Evolutionary conservation across 1,140 invertebrate species (phyloP), one percentile per base, ranked within the genome.

Genomic region (Diplogasteroides magnus): DNA sequence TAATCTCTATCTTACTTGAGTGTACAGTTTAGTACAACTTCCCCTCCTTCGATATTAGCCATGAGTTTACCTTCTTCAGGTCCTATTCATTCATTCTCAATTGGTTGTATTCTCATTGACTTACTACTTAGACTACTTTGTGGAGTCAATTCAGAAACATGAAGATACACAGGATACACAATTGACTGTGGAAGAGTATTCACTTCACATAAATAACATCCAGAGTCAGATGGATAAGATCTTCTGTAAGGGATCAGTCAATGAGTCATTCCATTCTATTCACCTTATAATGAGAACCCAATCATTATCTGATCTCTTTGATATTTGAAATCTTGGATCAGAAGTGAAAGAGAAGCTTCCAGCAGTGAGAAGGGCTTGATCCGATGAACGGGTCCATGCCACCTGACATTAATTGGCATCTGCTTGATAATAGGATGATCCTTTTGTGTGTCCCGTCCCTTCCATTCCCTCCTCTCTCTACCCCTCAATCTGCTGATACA

Each of bases 211-310:
- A 74, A 29, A 60, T 74, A 74, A 27, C 73, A 74, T 6, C 73
- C 73, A 14, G 70, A 60, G 31, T 74, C 72, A 13, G 31, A 37
- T 0, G 55, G 28, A 15, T 74, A 67, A 1, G 71, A 59, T 19
- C 72, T 23, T 56, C 73, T 74, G 70, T 29, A 74, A 65, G 11
- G 31, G 26, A 31, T 25, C 2, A 28, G 23, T 13, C 13, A 28
- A 26, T 2, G 19, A 6, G 19, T 27, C 14, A 27, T 28, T 26
- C 61, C 61, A 63, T 3, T 60, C 27, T 28, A 67, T 25, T 32
- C 15, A 74, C 73, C 73, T 64, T 23, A 74, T 31, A 29, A 76
- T 74, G 6, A 74, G 67, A 15, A 74, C 67, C 73, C 73, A 74
- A 66, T 76, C 73, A 55, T 73, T 64, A 15, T 56, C 61, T 1